These are phyloP conservation scores for Meandrina meandrites DNA, from an alignment of 92 coral and sea anemone species.

Conservation along the genomic window DNA sequence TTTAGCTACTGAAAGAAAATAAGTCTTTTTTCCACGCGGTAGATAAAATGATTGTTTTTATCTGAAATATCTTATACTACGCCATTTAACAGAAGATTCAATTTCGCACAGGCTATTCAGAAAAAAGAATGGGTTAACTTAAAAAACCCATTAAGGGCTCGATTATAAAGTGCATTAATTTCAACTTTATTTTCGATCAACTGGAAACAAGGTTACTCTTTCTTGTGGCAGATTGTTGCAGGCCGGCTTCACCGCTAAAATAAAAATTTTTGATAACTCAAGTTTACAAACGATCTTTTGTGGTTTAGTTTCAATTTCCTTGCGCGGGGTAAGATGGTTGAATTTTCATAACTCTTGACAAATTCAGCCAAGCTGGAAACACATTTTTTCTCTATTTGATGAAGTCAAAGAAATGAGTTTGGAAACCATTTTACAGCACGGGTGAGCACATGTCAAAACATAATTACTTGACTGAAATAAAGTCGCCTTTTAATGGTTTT, in stretches of 20 bases:
- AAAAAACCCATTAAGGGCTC: neutral
- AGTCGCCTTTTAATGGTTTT: neutral
- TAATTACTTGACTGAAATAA: neutral
- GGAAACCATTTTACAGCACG: neutral
- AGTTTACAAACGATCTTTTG: neutral
- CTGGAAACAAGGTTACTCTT: neutral
- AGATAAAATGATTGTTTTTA: neutral
- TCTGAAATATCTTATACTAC: neutral
- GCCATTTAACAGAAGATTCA: neutral
- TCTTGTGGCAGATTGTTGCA: neutral
- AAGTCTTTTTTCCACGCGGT: neutral
- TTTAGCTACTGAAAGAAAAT: neutral
- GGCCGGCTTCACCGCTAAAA: neutral
- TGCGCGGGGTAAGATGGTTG: neutral
- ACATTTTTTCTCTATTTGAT: slow-evolving; percentile 1
- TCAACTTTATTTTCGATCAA: neutral
- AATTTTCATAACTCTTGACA: neutral
- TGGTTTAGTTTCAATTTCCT: neutral
- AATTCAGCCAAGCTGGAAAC: slow-evolving; percentile 7
- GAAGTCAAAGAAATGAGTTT: neutral
- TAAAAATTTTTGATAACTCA: neutral
- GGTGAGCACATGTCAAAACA: neutral
- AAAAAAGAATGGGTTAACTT: neutral
- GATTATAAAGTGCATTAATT: neutral
- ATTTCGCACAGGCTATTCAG: neutral